Base-by-base conservation (phyloP, 2,888 invertebrate genomes). In the Catotricha subobsoleta region DNA sequence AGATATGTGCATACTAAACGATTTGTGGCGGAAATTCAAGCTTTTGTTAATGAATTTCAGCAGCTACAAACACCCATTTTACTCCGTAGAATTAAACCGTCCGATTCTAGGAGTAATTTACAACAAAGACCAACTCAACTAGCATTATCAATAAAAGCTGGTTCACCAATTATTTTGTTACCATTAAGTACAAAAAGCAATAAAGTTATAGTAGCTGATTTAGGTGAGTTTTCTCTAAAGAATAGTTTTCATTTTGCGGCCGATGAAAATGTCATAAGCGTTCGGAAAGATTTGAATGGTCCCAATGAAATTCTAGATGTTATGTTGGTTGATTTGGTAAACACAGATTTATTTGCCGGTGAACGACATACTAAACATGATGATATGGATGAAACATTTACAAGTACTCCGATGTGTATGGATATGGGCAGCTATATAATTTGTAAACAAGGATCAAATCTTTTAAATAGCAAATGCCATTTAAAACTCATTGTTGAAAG, bases 1-100 rank as follows among this genome's bases (percentile, higher is more conserved):
- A 75, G 83, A 51, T 92, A 92, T 60, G 80, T 92, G 40, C 92
- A 95, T 63, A 92, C 94, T 1, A 87, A 90, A 55, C 71, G 92
- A 41, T 97, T 95, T 66, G 74, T 92, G 39, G 75, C 78, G 16
- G 92, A 92, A 60, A 67, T 92, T 42, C 77, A 86, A 51, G 80
- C 84, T 3, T 94, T 92, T 64, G 80, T 86, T 47, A 66, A 74
- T 38, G 80, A 84, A 54, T 88, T 95, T 58, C 73, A 81, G 4
- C 79, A 88, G 53, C 64, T 91, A 39, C 80, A 87, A 54, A 76
- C 80, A 44, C 78, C 86, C 44, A 74, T 84, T 45, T 66, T 75
- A 52, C 70, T 79, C 41, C 52, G 52, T 33, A 58, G 55, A 46
- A 51, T 63, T 0, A 60, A 60, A 46, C 50, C 53, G 19, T 51